Percentiles rank a stretch among this genome's conserved stretches.
Evolutionary conservation across 2,888 invertebrate genomes (phyloP).

Genomic region (Nowickia ferox): DNA sequence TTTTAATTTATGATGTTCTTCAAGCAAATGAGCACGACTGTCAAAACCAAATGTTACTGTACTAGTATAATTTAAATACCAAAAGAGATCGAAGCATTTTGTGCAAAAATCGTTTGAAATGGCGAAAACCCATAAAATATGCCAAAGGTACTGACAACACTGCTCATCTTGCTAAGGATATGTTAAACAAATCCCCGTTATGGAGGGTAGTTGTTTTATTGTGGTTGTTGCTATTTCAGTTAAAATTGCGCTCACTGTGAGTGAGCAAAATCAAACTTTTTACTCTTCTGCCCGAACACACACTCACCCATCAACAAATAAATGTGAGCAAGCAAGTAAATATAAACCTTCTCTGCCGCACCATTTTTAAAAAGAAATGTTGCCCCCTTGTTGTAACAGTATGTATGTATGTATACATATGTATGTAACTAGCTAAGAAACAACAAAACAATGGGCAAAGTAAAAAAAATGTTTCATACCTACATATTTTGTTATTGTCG

Average conservation of each 20-base stretch:
- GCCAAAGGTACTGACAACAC: constrained; percentile 5
- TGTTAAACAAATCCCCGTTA: constrained; percentile 44
- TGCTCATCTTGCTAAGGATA: constrained; percentile 13
- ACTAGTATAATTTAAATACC: background rate
- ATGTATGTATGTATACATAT: background rate
- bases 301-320: background rate
- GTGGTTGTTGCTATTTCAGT: constrained; percentile 39
- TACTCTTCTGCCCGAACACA: constrained; percentile 12
- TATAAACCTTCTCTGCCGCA: constrained; percentile 51
- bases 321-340: background rate
- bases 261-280: constrained; percentile 10
- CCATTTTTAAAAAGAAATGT: constrained; percentile 65
- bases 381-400: constrained; percentile 60
- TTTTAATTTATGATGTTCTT: no score
- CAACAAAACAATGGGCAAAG: constrained; percentile 43
- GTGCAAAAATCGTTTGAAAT: background rate
- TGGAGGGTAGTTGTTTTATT: constrained; percentile 43
- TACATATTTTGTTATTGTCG: constrained; percentile 12
- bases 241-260: constrained; percentile 22
- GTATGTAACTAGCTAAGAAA: no score
- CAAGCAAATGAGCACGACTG: no score
- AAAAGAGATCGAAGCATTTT: background rate
- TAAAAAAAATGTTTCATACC: constrained; percentile 5
- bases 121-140: background rate
- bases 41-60: no score